Base-by-base conservation (phyloP, 2,888 invertebrate genomes). In the Oscheius myriophilus region DNA sequence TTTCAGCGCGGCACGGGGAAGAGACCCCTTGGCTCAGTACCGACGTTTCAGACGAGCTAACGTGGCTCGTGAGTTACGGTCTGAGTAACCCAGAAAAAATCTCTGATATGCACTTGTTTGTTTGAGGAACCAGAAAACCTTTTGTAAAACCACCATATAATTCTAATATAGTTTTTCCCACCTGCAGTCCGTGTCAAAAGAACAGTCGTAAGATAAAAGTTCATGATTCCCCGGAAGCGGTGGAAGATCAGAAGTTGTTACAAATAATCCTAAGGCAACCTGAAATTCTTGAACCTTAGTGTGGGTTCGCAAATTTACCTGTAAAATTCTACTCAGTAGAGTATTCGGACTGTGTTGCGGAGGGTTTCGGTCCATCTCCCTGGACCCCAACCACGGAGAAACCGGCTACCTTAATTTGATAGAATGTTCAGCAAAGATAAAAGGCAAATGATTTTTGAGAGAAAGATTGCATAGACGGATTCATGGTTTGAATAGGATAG, bases 251-350 rank as follows among this genome's bases (percentile, higher is more conserved):
- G 75, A 68, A 12, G 85, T 85, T 11, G 85, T 85, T 2, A 85
- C 85, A 67, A 85, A 85, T 7, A 85, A 70, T 3, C 85, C 85
- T 1, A 85, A 73, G 2, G 85, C 85, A 9, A 85, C 80, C 78
- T 81, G 49, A 62, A 75, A 49, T 7, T 21, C 25, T 9, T 53
- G 42, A 18, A 12, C 14, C 16, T 33, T 26, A n/a, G 16, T 14
- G 1, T 25, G 1, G 41, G 49, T 61, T 4, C 18, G 23, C 25
- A 1, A 14, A 0, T 9, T 21, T 26, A 78, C 79, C 71, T 83
- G 78, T 49, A 81, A 58, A 26, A 80, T 79, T 54, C 78, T 59
- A 45, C 76, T 74, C 25, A 79, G 73, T 39, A 79, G 64, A 0
- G 76, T 73, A 62, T 77, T 77, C 11, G 77, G 74, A 42, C 53